phyloP scores from a whole-genome alignment of 2,113 vertebrate genomes.

The Larimichthys crocea region DNA sequence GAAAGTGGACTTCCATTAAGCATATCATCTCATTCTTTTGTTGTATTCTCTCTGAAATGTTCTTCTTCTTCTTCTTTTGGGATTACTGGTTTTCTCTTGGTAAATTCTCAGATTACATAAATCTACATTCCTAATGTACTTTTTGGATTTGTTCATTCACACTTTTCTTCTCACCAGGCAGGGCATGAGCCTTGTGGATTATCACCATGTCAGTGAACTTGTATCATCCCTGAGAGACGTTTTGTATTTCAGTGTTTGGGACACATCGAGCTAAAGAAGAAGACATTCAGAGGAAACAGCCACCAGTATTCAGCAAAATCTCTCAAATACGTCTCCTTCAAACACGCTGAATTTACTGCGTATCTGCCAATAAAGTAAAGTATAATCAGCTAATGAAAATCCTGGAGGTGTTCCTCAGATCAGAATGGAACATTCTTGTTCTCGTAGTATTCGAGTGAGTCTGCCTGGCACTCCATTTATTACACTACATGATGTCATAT shows the following conservation, averaged over 20 bases:
- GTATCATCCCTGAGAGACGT: not conserved
- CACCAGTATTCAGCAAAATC: not conserved
- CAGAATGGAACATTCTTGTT: not conserved
- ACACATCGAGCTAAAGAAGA: not conserved
- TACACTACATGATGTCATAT: slow-evolving; percentile 29
- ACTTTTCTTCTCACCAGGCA: too few relatives aligned
- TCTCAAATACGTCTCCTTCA: not conserved
- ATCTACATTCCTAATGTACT: not conserved
- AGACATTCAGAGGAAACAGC: not conserved
- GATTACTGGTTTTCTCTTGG: not conserved
- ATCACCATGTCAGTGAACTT: not conserved
- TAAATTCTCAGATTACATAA: not conserved
- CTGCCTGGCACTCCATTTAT: slow-evolving; percentile 5
- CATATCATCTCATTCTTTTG: not conserved
- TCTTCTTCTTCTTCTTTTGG: not conserved
- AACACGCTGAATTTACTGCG: not conserved
- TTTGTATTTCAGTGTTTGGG: too few relatives aligned
- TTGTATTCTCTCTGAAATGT: not conserved
- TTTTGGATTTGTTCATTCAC: too few relatives aligned
- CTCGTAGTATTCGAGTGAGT: not conserved
- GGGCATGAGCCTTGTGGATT: not conserved
- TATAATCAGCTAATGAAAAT: not conserved
- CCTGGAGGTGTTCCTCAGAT: not conserved
- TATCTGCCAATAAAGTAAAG: too few relatives aligned
- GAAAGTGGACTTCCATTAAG: not conserved